Evolutionary conservation across 2,797 vertebrate genomes (phyloP), one percentile per base, ranked within the genome.

Genomic region (Cyclopterus lumpus): DNA sequence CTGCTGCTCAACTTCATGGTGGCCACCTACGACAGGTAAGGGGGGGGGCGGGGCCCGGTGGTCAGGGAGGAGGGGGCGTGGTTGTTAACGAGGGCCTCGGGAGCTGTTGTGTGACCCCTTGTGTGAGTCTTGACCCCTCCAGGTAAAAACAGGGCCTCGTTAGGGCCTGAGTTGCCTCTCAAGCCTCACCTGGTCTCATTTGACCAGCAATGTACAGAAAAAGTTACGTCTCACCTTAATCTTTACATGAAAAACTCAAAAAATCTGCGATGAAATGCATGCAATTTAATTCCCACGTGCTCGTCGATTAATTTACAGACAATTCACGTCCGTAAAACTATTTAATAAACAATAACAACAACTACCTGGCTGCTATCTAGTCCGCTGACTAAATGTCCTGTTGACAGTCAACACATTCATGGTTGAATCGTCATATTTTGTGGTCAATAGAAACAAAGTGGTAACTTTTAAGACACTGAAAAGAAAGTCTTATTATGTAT

Each of bases 1-100:
- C 95, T 99, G 42, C 97, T 99, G 81, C 97, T 99, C 86, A 99
- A 99, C 96, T 99, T 99, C 86, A 97, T 99, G 94, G 92, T 99
- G 36, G 97, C 98, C 54, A 98, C 97, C 0, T 98, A 97, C 0
- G 98, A 99, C 96, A 99, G 98, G 98, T 96, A 70, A 11, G 0
- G 36, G 11, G 26, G 26, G 26, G 26, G 26, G n/a, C n/a, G 0
- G 53, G 22, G 14, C 8, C 38, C 12, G 12, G 10, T 15, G 20
- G 1, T 38, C 36, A 1, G 20, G 1, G 60, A 67, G 44, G 44
- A 14, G 22, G 49, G n/a, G n/a, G n/a, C n/a, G n/a, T 59, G 22
- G 26, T 38, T 38, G 57, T 59, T 22, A 22, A 59, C 26, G 55
- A 16, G 1, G 8, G 26, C 10, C 12, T 26, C 51, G 24, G 30